A percentile compares a stretch with the other conserved stretches of the same genome.
Evolutionary conservation across 92 coral and sea anemone species (phyloP).

Genomic region (Palythoa heliodiscus): DNA sequence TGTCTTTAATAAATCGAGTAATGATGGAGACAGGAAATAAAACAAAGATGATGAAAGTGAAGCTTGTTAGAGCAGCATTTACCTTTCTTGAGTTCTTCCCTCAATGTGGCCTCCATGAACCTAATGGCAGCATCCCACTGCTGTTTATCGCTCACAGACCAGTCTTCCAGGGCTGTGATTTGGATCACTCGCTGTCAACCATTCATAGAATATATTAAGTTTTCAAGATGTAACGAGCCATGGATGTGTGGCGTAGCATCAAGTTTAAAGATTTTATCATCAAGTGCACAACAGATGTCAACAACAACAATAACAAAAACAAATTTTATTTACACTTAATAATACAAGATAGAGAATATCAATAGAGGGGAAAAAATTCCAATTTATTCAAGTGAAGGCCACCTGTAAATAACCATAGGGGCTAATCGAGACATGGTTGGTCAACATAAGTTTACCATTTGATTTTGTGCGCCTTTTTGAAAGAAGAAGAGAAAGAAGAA

Average conservation of each 20-base stretch:
- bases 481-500: background rate
- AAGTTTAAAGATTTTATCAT: too few species aligned
- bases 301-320: too few species aligned
- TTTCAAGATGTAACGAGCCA: too few species aligned
- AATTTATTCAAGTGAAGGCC: too few species aligned
- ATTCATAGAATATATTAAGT: background rate
- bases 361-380: too few species aligned
- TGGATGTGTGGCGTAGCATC: too few species aligned
- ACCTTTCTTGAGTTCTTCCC: slow-evolving; percentile 84
- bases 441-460: too few species aligned
- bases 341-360: too few species aligned
- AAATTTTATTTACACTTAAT: too few species aligned
- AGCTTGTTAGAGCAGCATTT: background rate
- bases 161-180: slow-evolving; percentile 96
- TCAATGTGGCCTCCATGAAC: slow-evolving; percentile 89
- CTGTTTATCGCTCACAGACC: slow-evolving; percentile 93
- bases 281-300: too few species aligned
- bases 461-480: background rate
- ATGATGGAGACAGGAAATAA: background rate
- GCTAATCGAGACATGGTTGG: too few species aligned
- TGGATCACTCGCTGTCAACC: slow-evolving; percentile 84
- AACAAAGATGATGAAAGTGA: background rate
- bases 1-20: background rate
- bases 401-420: too few species aligned
- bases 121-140: slow-evolving; percentile 96